Evolutionary conservation across 2,888 invertebrate species (phyloP).

Genomic region (Drosophila koepferae): DNA sequence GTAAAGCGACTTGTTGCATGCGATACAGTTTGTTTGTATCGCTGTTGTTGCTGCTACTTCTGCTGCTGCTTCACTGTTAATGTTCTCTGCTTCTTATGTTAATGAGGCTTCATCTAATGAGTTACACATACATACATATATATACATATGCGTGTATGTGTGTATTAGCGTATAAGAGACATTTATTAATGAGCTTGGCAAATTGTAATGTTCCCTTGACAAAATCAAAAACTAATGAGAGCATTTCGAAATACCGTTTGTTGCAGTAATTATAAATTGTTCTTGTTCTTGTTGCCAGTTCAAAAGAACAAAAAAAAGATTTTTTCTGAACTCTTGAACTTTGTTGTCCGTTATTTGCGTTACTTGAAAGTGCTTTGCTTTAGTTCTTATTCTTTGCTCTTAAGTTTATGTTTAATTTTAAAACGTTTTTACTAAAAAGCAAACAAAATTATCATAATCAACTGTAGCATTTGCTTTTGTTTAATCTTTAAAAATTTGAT

Average conservation of each 20-base stretch:
- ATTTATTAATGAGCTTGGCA: slow-evolving; percentile 21
- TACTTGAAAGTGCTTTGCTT: background rate
- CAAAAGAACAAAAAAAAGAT: too few species aligned
- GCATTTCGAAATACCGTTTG: slow-evolving; percentile 25
- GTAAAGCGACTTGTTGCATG: slow-evolving; percentile 82
- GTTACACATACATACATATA: slow-evolving; percentile 11
- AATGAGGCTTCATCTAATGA: slow-evolving; percentile 40
- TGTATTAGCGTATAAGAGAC: background rate
- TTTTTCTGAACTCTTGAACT: background rate
- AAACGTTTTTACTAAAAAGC: background rate
- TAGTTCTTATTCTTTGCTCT: background rate
- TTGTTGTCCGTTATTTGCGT: background rate
- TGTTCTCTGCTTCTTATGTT: slow-evolving; percentile 46
- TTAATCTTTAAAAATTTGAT: background rate
- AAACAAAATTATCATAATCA: background rate
- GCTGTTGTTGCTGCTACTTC: background rate
- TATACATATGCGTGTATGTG: background rate
- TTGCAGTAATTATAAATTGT: background rate
- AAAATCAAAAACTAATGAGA: slow-evolving; percentile 31
- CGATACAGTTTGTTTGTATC: slow-evolving; percentile 29
- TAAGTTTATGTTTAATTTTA: background rate
- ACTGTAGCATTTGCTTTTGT: background rate
- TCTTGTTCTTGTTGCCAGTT: background rate
- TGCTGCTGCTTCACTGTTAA: slow-evolving; percentile 26
- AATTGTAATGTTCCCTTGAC: slow-evolving; percentile 22